Percentiles rank a stretch among this genome's conserved stretches.
phyloP scores from a whole-genome alignment of 2,888 invertebrate genomes.

The Cryptus armator region DNA sequence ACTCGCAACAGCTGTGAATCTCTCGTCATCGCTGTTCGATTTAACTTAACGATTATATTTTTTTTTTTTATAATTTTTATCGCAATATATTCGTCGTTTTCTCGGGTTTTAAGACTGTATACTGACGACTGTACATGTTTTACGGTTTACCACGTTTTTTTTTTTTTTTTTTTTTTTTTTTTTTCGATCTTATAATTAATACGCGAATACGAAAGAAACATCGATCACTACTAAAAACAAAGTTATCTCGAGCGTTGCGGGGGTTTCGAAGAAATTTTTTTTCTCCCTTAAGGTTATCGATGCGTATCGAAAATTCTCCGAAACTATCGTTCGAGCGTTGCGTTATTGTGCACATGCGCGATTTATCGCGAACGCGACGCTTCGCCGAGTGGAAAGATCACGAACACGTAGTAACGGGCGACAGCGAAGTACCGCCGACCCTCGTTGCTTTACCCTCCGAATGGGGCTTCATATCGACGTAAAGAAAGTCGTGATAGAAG shows the following conservation, averaged over 20 bases:
- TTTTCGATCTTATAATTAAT: not conserved
- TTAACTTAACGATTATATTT: not conserved
- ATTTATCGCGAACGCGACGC: slow-evolving; percentile 8
- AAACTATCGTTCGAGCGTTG: not conserved
- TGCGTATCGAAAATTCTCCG: not conserved
- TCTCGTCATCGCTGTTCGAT: slow-evolving; percentile 7
- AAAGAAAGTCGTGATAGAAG: slow-evolving; percentile 69
- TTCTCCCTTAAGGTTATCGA: not conserved
- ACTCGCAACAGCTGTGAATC: slow-evolving; percentile 27
- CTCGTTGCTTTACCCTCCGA: slow-evolving; percentile 23
- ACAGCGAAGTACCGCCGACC: slow-evolving; percentile 15
- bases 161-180: not conserved
- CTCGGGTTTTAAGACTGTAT: not conserved
- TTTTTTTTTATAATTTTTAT: not conserved
- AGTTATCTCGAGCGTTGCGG: too few relatives aligned
- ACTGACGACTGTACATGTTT: not conserved
- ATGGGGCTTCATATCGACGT: slow-evolving; percentile 61
- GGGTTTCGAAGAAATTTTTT: not conserved
- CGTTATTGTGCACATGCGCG: slow-evolving; percentile 31
- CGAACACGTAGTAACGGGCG: slow-evolving; percentile 40
- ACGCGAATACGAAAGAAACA: not conserved
- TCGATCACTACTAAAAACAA: not conserved
- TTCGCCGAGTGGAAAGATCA: slow-evolving; percentile 35
- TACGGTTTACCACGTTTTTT: not conserved
- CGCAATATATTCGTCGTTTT: not conserved